Evolutionary conservation across 1,140 invertebrate genomes (phyloP).

Genomic region (Drosophila lini): DNA sequence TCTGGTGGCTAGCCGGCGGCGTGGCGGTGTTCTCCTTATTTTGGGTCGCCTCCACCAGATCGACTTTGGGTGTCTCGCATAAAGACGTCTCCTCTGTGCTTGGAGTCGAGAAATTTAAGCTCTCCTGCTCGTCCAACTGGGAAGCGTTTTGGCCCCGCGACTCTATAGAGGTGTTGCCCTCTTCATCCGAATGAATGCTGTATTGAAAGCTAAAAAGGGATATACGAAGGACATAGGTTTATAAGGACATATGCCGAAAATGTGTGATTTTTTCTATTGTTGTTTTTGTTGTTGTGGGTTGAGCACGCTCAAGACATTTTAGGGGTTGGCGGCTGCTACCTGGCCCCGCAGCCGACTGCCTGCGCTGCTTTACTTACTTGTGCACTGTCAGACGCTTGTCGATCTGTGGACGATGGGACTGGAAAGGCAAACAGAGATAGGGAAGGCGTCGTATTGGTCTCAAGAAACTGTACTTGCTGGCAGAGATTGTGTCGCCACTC

Average conservation of each 20-base stretch:
- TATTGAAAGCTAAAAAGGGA: constrained; percentile 71
- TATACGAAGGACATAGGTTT: constrained; percentile 1
- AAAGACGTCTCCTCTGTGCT: constrained; percentile 13
- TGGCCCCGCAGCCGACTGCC: constrained; percentile 19
- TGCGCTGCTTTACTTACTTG: constrained; percentile 61
- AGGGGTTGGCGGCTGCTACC: constrained; percentile 53
- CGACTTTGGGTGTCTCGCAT: constrained; percentile 60
- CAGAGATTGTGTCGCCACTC: constrained; percentile 6
- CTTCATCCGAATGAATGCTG: constrained; percentile 76
- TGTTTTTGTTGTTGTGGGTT: background rate
- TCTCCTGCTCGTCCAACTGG: constrained; percentile 14
- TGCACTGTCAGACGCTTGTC: constrained; percentile 70
- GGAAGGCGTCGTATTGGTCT: background rate
- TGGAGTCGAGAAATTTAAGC: constrained; percentile 22
- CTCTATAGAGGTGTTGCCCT: constrained; percentile 75
- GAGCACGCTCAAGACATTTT: constrained; percentile 13
- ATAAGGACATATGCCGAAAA: constrained; percentile 21
- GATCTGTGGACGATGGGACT: constrained; percentile 45
- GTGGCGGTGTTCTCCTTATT: constrained; percentile 76
- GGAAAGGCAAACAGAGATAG: constrained; percentile 22
- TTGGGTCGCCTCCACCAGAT: constrained; percentile 73
- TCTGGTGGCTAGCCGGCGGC: constrained; percentile 41
- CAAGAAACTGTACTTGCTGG: constrained; percentile 27
- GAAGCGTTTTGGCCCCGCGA: constrained; percentile 33
- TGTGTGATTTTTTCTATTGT: constrained; percentile 21